These are phyloP conservation scores for Muscicapa comitata DNA, from an alignment of 2,797 vertebrate species.

Conservation along the genomic window DNA sequence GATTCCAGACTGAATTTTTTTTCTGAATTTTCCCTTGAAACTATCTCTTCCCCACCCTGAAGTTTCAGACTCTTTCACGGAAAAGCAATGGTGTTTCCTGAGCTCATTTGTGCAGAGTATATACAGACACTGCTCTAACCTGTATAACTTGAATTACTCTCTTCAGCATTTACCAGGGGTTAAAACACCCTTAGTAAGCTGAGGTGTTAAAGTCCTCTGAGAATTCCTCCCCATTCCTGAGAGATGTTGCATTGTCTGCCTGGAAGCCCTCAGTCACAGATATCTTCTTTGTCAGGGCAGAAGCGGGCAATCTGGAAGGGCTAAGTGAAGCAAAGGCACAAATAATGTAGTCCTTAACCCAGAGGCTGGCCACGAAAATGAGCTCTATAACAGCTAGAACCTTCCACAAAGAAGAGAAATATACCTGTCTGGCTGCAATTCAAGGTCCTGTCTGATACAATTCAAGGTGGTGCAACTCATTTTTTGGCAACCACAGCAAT, in stretches of 20 bases:
- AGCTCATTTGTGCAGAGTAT: not conserved
- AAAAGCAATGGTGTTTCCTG: not conserved
- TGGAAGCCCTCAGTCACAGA: not conserved
- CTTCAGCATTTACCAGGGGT: not conserved
- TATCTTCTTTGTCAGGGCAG: not conserved
- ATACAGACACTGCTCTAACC: not conserved
- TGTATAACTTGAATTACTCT: not conserved
- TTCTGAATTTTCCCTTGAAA: not conserved
- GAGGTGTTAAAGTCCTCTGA: not conserved
- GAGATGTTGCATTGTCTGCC: not conserved
- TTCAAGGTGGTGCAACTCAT: not conserved
- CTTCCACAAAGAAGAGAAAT: slow-evolving; percentile 9
- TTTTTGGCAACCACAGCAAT: slow-evolving; percentile 2
- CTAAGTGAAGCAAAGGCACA: not conserved
- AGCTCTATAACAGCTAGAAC: slow-evolving; percentile 18
- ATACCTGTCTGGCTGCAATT: not conserved
- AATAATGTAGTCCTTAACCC: not conserved
- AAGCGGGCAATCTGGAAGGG: not conserved
- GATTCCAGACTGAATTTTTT: not conserved
- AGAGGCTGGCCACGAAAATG: not conserved
- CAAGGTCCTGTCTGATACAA: slow-evolving; percentile 29
- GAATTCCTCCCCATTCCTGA: not conserved
- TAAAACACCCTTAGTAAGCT: not conserved
- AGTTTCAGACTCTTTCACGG: not conserved
- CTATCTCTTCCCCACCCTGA: not conserved